These are phyloP conservation scores for Eupithecia tripunctaria DNA, from an alignment of 2,888 invertebrate species.

Conservation along the genomic window DNA sequence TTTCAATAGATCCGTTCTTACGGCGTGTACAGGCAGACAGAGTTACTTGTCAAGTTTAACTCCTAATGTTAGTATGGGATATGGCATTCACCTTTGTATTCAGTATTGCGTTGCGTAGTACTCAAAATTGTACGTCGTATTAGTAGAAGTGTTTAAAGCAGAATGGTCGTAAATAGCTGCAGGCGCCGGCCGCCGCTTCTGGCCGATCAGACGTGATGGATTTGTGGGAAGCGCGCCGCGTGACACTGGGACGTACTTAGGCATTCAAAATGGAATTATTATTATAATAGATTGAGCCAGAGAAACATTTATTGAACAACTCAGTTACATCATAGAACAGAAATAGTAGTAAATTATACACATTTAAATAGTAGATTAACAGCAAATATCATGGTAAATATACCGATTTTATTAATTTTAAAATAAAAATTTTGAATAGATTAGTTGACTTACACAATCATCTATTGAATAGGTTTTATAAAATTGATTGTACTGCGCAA, in stretches of 20 bases:
- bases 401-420: not conserved
- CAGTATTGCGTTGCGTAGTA: not conserved
- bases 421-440: not conserved
- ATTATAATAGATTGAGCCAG: too few species aligned
- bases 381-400: not conserved
- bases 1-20: not conserved
- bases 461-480: not conserved
- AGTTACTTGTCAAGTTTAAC: not conserved
- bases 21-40: not conserved
- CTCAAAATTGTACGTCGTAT: not conserved
- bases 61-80: not conserved
- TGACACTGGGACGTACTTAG: constrained; percentile 35
- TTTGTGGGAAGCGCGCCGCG: constrained; percentile 43
- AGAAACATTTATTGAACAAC: too few species aligned
- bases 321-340: too few species aligned
- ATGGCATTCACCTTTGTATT: not conserved
- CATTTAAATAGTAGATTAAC: too few species aligned
- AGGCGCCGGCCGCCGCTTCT: constrained; percentile 40
- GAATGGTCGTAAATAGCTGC: constrained; percentile 27
- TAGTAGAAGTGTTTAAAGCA: constrained; percentile 18
- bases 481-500: not conserved
- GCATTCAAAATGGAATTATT: not conserved
- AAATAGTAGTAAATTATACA: too few species aligned
- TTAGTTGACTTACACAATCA: not conserved
- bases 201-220: constrained; percentile 41